These are phyloP conservation scores for Drosophila kepulauana DNA, from an alignment of 1,140 invertebrate species.

Conservation along the genomic window DNA sequence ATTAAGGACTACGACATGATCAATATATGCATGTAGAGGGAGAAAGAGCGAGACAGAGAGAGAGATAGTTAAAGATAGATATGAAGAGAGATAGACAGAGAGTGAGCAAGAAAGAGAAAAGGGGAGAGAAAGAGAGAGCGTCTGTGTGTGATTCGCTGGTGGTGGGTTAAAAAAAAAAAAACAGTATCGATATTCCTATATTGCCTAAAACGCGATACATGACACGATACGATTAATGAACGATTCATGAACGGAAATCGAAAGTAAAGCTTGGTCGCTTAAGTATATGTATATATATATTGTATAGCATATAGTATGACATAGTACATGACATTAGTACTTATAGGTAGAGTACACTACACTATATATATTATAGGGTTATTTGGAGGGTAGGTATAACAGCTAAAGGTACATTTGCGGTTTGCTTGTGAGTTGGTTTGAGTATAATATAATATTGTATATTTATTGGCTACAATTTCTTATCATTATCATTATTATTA, in stretches of 20 bases:
- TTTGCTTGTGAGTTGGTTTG: constrained; percentile 20
- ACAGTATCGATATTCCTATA: not conserved
- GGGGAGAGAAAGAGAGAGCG: constrained; percentile 2
- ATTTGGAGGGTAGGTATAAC: constrained; percentile 8
- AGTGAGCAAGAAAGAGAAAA: constrained; percentile 7
- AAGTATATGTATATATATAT: not conserved
- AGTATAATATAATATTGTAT: constrained; percentile 32
- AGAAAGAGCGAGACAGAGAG: constrained; percentile 8
- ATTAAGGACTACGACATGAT: constrained; percentile 66
- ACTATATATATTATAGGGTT: constrained; percentile 6
- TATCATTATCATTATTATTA: constrained; percentile 12
- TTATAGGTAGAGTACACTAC: constrained; percentile 24
- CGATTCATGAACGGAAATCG: constrained; percentile 15
- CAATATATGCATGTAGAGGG: constrained; percentile 58
- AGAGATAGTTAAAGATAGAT: constrained; percentile 14
- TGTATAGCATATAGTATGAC: constrained; percentile 31
- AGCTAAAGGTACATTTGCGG: constrained; percentile 39
- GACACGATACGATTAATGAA: constrained; percentile 10
- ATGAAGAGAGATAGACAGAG: constrained; percentile 5
- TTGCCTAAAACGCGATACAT: constrained; percentile 5
- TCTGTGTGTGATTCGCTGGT: constrained; percentile 12
- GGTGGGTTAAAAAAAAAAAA: constrained; percentile 1
- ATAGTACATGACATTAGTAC: constrained; percentile 40
- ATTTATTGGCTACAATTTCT: constrained; percentile 9
- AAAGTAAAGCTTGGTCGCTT: constrained; percentile 15